phyloP scores from a whole-genome alignment of 2,797 vertebrate species.

The Enteromius unitaeniatus region DNA sequence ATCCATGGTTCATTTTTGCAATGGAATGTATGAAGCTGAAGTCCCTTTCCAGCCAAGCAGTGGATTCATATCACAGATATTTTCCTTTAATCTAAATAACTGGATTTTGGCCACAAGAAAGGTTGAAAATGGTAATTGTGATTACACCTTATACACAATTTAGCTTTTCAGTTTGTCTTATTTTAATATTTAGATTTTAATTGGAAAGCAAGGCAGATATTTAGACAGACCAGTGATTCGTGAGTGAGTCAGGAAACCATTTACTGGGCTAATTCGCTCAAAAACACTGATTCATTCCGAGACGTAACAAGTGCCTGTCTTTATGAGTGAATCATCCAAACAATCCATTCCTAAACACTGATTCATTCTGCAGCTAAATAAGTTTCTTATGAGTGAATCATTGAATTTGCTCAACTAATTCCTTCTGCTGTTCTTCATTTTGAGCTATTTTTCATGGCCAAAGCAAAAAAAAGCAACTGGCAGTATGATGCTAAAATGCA shows the following conservation, averaged over 20 bases:
- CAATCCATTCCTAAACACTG: not conserved
- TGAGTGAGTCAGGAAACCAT: not conserved
- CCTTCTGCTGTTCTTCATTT: not conserved
- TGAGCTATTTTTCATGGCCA: not conserved
- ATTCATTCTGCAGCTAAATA: not conserved
- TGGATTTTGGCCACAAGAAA: not conserved
- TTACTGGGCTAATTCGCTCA: not conserved
- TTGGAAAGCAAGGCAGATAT: not conserved
- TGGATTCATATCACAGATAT: not conserved
- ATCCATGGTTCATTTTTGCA: not conserved
- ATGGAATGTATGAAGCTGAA: not conserved
- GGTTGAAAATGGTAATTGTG: not conserved
- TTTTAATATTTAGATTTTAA: not conserved
- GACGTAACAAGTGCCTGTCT: not conserved
- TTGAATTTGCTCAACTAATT: constrained; percentile 6
- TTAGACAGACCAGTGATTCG: not conserved
- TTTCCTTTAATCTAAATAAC: not conserved
- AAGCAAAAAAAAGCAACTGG: not conserved
- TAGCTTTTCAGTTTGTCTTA: not conserved
- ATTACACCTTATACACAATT: not conserved
- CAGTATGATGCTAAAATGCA: not conserved
- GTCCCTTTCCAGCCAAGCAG: not conserved
- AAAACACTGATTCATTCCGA: not conserved
- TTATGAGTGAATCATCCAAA: constrained; percentile 1
- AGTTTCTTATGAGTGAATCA: not conserved